Evolutionary conservation across 2,888 invertebrate species (phyloP).

Genomic region (Lomographa bimaculata): DNA sequence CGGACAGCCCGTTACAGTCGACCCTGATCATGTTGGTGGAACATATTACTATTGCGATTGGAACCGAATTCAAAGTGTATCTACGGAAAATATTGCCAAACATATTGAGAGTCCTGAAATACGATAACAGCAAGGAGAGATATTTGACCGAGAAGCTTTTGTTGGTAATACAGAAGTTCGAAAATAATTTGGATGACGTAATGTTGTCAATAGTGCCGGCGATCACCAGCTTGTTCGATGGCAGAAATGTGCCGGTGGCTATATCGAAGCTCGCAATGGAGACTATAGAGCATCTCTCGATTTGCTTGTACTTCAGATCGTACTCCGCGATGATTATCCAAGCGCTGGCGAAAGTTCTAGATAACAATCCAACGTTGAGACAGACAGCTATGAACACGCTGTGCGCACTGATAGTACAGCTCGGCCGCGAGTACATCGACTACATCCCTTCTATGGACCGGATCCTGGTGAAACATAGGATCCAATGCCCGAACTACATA

Average conservation of each 20-base stretch:
- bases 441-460: constrained; percentile 97
- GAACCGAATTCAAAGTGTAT: constrained; percentile 97
- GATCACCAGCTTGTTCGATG: constrained; percentile 95
- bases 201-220: constrained; percentile 97
- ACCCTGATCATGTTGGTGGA: constrained; percentile 96
- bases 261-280: constrained; percentile 90
- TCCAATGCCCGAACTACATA: constrained; percentile 90
- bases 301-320: constrained; percentile 95
- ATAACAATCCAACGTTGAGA: constrained; percentile 90
- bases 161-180: constrained; percentile 95
- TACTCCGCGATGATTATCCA: constrained; percentile 97
- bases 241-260: constrained; percentile 90
- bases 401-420: constrained; percentile 92
- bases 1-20: constrained; percentile 91
- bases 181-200: constrained; percentile 97
- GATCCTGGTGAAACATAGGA: constrained; percentile 91
- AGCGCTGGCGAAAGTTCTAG: constrained; percentile 93
- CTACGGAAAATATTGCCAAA: constrained; percentile 96
- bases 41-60: constrained; percentile 96
- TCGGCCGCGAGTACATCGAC: constrained; percentile 95
- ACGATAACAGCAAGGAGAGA: constrained; percentile 94
- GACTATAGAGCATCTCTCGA: constrained; percentile 95
- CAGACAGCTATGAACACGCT: constrained; percentile 95
- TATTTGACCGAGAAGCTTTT: constrained; percentile 92
- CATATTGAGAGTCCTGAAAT: constrained; percentile 94